Conservation (phyloP, 2,113 vertebrate species). For the Silurus glanis region DNA sequence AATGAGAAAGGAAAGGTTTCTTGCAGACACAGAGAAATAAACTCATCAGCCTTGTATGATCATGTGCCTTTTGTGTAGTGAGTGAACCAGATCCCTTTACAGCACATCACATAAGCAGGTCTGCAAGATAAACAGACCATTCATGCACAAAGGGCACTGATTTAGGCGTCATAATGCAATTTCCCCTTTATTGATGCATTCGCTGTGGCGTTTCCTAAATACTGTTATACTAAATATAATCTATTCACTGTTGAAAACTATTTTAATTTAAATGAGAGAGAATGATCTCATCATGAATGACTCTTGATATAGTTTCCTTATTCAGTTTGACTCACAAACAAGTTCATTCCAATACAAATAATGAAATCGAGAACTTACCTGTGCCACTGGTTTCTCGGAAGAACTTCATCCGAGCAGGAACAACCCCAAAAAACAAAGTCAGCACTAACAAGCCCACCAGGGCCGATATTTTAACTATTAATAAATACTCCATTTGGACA, state of each 20-base stretch:
- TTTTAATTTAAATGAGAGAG: neutral
- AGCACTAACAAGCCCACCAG: constrained; percentile 70
- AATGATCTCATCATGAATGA: too few relatives aligned
- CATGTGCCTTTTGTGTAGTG: neutral
- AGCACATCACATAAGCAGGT: neutral
- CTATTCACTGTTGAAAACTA: neutral
- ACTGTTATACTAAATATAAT: too few relatives aligned
- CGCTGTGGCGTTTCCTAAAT: neutral
- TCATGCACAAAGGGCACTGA: neutral
- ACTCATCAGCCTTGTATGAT: neutral
- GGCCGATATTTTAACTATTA: constrained; percentile 70
- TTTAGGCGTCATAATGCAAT: neutral
- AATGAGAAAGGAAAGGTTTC: neutral
- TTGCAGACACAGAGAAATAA: neutral
- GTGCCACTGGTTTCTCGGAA: constrained; percentile 68
- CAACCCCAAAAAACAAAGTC: constrained; percentile 74
- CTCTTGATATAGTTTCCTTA: neutral
- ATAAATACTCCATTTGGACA: constrained; percentile 65
- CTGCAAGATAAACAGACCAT: neutral
- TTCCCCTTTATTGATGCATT: neutral
- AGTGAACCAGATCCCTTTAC: neutral
- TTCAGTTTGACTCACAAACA: neutral
- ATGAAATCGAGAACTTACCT: constrained; percentile 59
- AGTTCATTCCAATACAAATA: neutral
- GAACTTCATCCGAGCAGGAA: constrained; percentile 73